Evolutionary conservation across 1,140 invertebrate species (phyloP), one percentile per base, ranked within the genome.

Genomic region (Nephotettix cincticeps): DNA sequence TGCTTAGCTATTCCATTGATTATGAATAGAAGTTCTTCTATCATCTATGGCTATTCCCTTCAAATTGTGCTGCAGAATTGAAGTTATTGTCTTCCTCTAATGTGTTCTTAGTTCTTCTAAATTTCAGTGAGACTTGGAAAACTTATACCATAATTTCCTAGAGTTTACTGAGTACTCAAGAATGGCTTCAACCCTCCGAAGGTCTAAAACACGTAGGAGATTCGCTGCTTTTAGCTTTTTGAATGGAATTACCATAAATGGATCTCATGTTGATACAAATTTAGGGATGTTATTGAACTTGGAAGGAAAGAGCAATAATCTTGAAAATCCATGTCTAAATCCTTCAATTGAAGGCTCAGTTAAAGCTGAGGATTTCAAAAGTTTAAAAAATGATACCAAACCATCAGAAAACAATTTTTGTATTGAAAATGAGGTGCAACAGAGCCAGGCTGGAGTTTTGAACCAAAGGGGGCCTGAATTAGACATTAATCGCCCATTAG

Each of bases 211-310:
- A 14, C 69, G 93, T 77, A 85, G 91, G 80, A 87, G 93, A 80
- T 85, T 95, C 76, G 93, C 93, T 78, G 94, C 94, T 74, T 86
- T 95, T 72, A 93, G 92, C 76, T 98, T 97, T 85, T 85, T 98
- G 74, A 93, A 94, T 29, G 97, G 97, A 84, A 97, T 98, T 78
- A 96, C 95, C 69, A 84, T 97, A 68, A 94, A 97, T 86, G 95
- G 95, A 65, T 93, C 90, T 76, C 91, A 95, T 82, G 88, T 88
- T 76, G 94, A 96, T 81, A 94, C 92, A 66, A 90, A 89, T 80
- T 81, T 92, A 76, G 85, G 86, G 40, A 80, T 84, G 73, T 75
- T 75, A 28, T 68, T 64, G 2, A 70, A 69, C 17, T 68, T 76
- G 73, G 68, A 75, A 54, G 9, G 75, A 76, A 36, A 76, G 78